These are phyloP conservation scores for Cepaea nemoralis DNA, from an alignment of 1,140 invertebrate genomes.

Conservation along the genomic window DNA sequence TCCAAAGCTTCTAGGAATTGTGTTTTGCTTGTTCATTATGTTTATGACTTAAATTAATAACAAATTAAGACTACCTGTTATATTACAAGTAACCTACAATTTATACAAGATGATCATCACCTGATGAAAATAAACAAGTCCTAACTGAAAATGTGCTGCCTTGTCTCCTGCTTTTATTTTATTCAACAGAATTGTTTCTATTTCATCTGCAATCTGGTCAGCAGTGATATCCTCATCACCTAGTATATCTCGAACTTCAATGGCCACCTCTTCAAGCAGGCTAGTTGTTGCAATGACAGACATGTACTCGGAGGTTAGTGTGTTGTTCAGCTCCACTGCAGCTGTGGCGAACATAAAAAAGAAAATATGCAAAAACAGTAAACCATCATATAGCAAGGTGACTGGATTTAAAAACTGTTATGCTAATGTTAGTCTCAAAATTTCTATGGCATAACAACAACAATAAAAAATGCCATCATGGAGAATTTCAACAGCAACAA, in stretches of 20 bases:
- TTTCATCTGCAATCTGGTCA: slow-evolving; percentile 65
- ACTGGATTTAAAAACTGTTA: too few relatives aligned
- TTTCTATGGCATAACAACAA: too few relatives aligned
- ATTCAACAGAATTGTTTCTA: slow-evolving; percentile 67
- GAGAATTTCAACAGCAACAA: too few relatives aligned
- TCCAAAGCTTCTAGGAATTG: too few relatives aligned
- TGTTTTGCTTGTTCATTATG: too few relatives aligned
- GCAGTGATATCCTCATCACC: slow-evolving; percentile 56
- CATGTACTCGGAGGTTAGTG: slow-evolving; percentile 48
- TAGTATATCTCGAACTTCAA: slow-evolving; percentile 55
- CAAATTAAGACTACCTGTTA: too few relatives aligned
- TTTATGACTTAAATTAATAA: too few relatives aligned
- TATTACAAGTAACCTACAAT: too few relatives aligned
- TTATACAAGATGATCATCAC: slow-evolving; percentile 49
- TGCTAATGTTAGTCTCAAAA: too few relatives aligned
- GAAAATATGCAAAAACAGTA: too few relatives aligned
- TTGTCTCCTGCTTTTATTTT: slow-evolving; percentile 66
- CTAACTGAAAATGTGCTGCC: slow-evolving; percentile 67
- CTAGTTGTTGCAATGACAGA: slow-evolving; percentile 55
- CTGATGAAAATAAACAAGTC: slow-evolving; percentile 70
- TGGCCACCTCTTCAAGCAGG: slow-evolving; percentile 64
- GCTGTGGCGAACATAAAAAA: not conserved
- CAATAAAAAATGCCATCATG: too few relatives aligned
- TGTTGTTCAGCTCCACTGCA: slow-evolving; percentile 40
- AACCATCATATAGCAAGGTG: too few relatives aligned